A percentile compares a stretch with the other conserved stretches of the same genome.
Evolutionary conservation across 2,797 vertebrate genomes (phyloP).

Genomic region (Propithecus perrieri): DNA sequence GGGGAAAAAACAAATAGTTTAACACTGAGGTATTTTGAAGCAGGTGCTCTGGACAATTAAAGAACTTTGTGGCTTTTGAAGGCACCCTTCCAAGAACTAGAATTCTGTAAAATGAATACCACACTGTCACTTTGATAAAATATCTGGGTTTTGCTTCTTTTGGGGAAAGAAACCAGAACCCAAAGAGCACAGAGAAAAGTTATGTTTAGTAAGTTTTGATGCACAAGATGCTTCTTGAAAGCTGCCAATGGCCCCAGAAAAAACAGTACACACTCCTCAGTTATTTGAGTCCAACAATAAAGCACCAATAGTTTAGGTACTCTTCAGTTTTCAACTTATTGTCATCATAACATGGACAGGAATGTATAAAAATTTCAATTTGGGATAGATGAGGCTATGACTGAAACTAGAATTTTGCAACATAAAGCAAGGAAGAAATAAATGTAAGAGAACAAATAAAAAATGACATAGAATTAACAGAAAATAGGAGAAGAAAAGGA

Average conservation of each 20-base stretch:
- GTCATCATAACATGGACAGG: neutral
- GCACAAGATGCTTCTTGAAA: conserved; percentile 40
- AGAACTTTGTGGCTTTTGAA: conserved; percentile 80
- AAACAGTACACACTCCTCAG: neutral
- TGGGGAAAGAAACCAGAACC: conserved; percentile 58
- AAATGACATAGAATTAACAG: neutral
- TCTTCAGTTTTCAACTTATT: neutral
- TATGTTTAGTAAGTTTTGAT: conserved; percentile 61
- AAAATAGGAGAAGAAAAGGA: neutral
- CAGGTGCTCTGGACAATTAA: conserved; percentile 87
- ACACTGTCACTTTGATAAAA: conserved; percentile 81
- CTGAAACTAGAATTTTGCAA: neutral
- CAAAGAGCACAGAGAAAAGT: conserved; percentile 56
- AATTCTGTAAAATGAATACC: conserved; percentile 76
- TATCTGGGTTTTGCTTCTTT: conserved; percentile 65
- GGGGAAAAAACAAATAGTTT: conserved; percentile 88
- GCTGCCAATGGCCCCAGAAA: conserved; percentile 37
- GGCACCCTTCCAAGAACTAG: conserved; percentile 81
- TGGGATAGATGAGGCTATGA: neutral
- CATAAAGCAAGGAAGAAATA: neutral
- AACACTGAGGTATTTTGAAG: conserved; percentile 86
- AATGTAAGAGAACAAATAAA: neutral
- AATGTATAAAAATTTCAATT: neutral
- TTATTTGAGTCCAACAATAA: conserved; percentile 46
- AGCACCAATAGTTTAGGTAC: conserved; percentile 5